Evolutionary conservation across 2,113 vertebrate species (phyloP), one percentile per base, ranked within the genome.

Genomic region (Cyprinodon variegatus): DNA sequence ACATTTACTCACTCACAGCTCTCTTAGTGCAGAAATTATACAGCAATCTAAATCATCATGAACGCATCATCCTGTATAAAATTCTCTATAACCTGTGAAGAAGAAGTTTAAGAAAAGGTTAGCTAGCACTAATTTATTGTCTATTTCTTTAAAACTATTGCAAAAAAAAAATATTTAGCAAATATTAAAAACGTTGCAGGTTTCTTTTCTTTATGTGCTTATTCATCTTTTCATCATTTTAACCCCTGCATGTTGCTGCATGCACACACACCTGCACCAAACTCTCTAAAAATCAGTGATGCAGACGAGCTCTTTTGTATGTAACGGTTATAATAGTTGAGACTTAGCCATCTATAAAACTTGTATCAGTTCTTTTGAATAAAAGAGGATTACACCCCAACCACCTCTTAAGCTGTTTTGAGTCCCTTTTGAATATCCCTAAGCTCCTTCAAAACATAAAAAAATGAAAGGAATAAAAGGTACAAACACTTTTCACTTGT

Each of bases 1-100:
- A 77, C 77, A 83, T 78, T 46, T 73, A 81, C 71, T 85, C 71
- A 60, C 67, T 73, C 77, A 43, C 68, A 83, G 68, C 57, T 63
- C 53, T 77, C 65, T 68, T 65, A 77, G 69, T 61, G 67, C 67
- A 74, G 61, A 45, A 71, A 86, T 84, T 79, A 78, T 75, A 71
- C 41, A 41, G 38, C 79, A 76, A 83, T 85, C 65, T 67, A 50
- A 40, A 61, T 78, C 68, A 82, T 83, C 65, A 76, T 62, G 65
- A 48, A 79, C 78, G 11, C 61, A 53, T 74, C 61, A 70, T 66
- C 43, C 63, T 83, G 61, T 61, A 73, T 72, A 59, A 82, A 72
- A 29, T 17, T 63, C 53, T 79, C 59, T 46, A 41, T 41, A 9
- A 72, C 45, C 46, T 68, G 38, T 46, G 67, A 40, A 43, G 17